These are phyloP conservation scores for Lethenteron reissneri DNA, from an alignment of 2,113 vertebrate species.

Conservation along the genomic window DNA sequence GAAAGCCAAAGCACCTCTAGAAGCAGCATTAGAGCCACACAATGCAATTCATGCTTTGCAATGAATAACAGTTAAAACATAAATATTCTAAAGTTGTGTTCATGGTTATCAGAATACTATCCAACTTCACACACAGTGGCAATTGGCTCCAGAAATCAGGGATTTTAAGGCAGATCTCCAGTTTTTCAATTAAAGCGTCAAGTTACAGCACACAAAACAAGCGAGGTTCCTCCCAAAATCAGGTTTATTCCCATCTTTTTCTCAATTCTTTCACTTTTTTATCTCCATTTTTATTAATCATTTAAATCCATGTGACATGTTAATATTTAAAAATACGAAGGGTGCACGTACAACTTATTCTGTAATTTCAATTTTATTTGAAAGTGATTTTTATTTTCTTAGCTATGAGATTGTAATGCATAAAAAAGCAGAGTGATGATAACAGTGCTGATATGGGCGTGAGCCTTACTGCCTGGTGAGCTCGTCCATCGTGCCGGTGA, in stretches of 20 bases:
- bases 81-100: background rate
- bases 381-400: no score
- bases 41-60: no score
- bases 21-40: no score
- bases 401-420: no score
- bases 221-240: no score
- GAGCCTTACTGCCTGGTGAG: conserved; percentile 45
- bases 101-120: background rate
- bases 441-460: background rate
- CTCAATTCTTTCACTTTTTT: background rate
- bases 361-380: no score
- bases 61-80: background rate
- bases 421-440: background rate
- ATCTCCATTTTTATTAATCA: background rate
- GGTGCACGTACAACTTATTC: no score
- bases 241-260: background rate
- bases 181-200: background rate
- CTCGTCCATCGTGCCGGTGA: conserved; percentile 47
- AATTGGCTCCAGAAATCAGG: background rate
- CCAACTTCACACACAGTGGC: background rate
- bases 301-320: background rate
- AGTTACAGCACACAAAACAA: no score
- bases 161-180: background rate
- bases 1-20: no score
- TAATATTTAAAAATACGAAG: background rate